phyloP scores from a whole-genome alignment of 2,797 vertebrate species.

The Eulemur rubriventer region DNA sequence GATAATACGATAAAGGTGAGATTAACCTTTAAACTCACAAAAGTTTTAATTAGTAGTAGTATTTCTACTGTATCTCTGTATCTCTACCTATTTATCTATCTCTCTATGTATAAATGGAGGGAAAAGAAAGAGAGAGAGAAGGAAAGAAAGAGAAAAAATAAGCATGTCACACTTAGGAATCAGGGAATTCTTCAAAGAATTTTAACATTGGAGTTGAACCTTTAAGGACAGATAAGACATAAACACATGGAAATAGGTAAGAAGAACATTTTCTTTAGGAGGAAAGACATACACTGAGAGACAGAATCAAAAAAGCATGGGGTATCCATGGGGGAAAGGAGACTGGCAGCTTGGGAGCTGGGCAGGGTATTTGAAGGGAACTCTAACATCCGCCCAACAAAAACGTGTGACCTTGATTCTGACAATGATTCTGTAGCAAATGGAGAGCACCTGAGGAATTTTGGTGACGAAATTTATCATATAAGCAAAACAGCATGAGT shows the following conservation, averaged over 20 bases:
- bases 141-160: neutral
- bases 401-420: neutral
- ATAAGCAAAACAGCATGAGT: neutral
- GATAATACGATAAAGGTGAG: neutral
- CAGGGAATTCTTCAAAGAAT: neutral
- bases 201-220: neutral
- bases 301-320: neutral
- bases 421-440: neutral
- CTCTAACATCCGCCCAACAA: neutral
- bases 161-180: neutral
- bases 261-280: neutral
- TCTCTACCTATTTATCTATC: neutral
- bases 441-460: neutral
- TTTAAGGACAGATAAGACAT: neutral
- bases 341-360: neutral
- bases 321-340: neutral
- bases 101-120: neutral
- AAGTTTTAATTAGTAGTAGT: neutral
- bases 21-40: neutral
- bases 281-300: neutral
- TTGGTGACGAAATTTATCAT: neutral
- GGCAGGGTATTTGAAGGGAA: neutral
- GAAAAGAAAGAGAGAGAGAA: neutral
- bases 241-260: neutral
- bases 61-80: neutral